phyloP scores from a whole-genome alignment of 1,140 invertebrate species.

The Drosophila parvula region DNA sequence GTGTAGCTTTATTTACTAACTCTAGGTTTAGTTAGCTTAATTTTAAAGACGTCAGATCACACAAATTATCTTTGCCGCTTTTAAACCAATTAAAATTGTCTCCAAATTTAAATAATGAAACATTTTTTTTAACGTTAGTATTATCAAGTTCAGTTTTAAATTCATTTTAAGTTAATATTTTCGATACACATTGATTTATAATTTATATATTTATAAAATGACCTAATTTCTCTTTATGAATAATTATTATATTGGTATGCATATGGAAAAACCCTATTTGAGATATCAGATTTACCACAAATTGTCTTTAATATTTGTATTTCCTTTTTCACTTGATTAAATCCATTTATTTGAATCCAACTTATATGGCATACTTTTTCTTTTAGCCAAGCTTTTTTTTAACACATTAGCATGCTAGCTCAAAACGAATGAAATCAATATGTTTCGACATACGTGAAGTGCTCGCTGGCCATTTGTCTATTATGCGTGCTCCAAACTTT shows the following conservation, averaged over 20 bases:
- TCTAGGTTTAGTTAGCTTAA: too few relatives aligned
- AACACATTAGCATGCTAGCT: background rate
- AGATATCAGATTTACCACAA: background rate
- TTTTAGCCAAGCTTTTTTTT: too few relatives aligned
- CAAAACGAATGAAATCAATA: background rate
- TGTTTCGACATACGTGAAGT: background rate
- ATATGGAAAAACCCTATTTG: too few relatives aligned
- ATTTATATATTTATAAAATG: background rate
- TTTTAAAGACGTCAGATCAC: too few relatives aligned
- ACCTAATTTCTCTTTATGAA: too few relatives aligned
- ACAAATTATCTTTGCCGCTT: too few relatives aligned
- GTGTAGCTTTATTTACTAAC: too few relatives aligned
- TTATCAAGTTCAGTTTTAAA: too few relatives aligned
- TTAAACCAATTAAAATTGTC: background rate
- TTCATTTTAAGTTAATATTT: background rate
- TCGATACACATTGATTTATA: too few relatives aligned
- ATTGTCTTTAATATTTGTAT: background rate
- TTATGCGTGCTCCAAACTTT: constrained; percentile 26
- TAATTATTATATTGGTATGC: background rate
- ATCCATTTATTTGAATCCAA: background rate
- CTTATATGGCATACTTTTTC: background rate
- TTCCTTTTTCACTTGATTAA: background rate
- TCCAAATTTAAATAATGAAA: background rate
- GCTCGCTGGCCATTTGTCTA: constrained; percentile 4
- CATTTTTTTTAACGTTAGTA: too few relatives aligned